A percentile compares a stretch with the other conserved stretches of the same genome.
Evolutionary conservation across 2,797 vertebrate species (phyloP).

Genomic region (Argyrosomus regius): DNA sequence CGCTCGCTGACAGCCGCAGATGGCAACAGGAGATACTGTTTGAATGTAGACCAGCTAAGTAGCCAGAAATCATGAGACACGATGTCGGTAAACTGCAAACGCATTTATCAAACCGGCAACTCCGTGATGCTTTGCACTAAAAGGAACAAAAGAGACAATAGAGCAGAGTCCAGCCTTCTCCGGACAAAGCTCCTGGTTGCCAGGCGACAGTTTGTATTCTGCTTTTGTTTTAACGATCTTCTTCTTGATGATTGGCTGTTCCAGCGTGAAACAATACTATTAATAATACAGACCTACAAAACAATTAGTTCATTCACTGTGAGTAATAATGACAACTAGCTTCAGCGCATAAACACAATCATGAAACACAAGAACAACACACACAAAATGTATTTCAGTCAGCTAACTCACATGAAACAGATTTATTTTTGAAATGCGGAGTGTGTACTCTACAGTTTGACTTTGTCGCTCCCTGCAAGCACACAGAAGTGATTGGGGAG

Average conservation of each 20-base stretch:
- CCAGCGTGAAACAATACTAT: conserved; percentile 6
- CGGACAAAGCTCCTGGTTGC: conserved; percentile 19
- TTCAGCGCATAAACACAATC: not conserved
- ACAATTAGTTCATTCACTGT: conserved; percentile 5
- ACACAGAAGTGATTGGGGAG: not conserved
- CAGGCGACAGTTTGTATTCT: conserved; percentile 16
- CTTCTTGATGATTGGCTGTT: conserved; percentile 16
- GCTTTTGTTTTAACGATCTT: conserved; percentile 29
- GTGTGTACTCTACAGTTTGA: not conserved
- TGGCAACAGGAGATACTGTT: conserved; percentile 5
- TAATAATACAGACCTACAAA: conserved; percentile 18
- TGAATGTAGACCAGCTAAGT: conserved; percentile 17
- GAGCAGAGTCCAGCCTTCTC: conserved; percentile 1
- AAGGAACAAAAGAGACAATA: conserved; percentile 6
- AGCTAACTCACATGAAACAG: not conserved
- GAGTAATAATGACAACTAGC: conserved; percentile 16
- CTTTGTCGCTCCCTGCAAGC: too few species aligned
- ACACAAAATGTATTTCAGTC: not conserved
- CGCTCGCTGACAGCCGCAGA: not conserved
- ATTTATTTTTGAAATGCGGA: not conserved
- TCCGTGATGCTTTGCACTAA: not conserved
- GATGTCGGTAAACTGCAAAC: conserved; percentile 13
- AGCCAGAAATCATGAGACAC: conserved; percentile 5
- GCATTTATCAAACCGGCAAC: conserved; percentile 6
- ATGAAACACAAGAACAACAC: not conserved